Percentiles rank a stretch among this genome's conserved stretches.
Conservation (phyloP, 2,113 vertebrate species). For the Collichthys lucidus region DNA sequence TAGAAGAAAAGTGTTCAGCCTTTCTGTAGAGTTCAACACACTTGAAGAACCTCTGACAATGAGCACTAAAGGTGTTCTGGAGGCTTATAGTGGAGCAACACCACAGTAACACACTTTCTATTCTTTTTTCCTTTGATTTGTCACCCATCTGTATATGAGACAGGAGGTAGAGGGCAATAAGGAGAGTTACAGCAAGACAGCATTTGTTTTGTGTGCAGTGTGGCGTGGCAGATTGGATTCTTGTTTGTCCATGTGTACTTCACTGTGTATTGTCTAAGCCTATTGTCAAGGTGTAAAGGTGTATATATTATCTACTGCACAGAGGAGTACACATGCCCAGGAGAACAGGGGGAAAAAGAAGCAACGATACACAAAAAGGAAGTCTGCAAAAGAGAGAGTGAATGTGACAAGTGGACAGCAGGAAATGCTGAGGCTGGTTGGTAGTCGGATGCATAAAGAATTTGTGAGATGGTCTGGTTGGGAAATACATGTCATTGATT, state of each 20-base stretch:
- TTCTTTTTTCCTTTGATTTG: too few species aligned
- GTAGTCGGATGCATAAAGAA: conserved; percentile 9
- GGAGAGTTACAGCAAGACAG: conserved; percentile 11
- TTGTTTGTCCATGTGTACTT: neutral
- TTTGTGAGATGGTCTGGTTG: neutral
- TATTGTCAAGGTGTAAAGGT: neutral
- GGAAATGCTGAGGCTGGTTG: neutral
- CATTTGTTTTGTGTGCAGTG: conserved; percentile 22
- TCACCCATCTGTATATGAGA: neutral
- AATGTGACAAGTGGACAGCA: neutral
- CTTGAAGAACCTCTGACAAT: too few species aligned
- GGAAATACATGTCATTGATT: conserved; percentile 15
- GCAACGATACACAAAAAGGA: neutral
- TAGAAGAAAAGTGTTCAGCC: too few species aligned
- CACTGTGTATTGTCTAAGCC: neutral
- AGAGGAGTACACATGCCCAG: neutral
- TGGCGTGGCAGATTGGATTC: conserved; percentile 33
- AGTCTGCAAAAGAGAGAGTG: neutral
- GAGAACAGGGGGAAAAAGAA: neutral
- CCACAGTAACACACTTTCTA: too few species aligned
- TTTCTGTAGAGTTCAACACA: too few species aligned
- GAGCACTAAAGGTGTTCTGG: too few species aligned
- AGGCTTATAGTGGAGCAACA: too few species aligned
- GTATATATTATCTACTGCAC: neutral
- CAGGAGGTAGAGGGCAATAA: conserved; percentile 12